Percentiles rank a stretch among this genome's conserved stretches.
These are phyloP conservation scores for Thinocorus orbignyianus DNA, from an alignment of 2,113 vertebrate species.

Conservation along the genomic window DNA sequence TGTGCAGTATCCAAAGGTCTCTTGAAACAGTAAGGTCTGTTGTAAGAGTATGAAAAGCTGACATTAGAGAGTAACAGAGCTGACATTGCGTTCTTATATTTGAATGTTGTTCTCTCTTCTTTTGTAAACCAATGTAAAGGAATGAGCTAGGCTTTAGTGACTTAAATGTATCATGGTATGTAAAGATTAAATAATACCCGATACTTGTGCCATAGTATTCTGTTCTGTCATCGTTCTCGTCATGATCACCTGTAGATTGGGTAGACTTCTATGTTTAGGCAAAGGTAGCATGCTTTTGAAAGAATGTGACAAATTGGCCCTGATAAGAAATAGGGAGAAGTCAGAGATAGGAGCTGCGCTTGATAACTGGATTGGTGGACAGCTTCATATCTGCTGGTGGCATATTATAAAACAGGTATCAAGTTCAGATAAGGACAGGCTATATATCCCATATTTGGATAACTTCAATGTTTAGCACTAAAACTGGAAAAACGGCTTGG, in stretches of 20 bases:
- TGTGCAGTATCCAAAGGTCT: neutral
- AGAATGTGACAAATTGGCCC: neutral
- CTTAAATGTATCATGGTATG: neutral
- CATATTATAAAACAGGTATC: neutral
- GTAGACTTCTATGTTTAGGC: neutral
- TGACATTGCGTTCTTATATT: neutral
- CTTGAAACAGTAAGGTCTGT: neutral
- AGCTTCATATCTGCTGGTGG: neutral
- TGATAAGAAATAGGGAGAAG: neutral
- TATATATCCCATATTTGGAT: neutral
- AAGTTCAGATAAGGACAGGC: neutral
- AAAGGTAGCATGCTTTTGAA: neutral
- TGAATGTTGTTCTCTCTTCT: neutral
- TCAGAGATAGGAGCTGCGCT: neutral
- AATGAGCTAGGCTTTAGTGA: neutral
- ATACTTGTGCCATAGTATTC: neutral
- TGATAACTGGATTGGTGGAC: neutral
- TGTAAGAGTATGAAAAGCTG: neutral
- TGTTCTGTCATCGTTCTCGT: rapidly evolving
- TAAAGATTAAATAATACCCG: neutral
- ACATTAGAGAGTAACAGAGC: neutral
- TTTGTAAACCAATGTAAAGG: neutral
- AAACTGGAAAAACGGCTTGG: neutral
- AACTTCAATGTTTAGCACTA: neutral
- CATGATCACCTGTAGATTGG: neutral